A percentile compares a stretch with the other conserved stretches of the same genome.
These are phyloP conservation scores for Gonioctena quinquepunctata DNA, from an alignment of 1,140 invertebrate species.

Conservation along the genomic window DNA sequence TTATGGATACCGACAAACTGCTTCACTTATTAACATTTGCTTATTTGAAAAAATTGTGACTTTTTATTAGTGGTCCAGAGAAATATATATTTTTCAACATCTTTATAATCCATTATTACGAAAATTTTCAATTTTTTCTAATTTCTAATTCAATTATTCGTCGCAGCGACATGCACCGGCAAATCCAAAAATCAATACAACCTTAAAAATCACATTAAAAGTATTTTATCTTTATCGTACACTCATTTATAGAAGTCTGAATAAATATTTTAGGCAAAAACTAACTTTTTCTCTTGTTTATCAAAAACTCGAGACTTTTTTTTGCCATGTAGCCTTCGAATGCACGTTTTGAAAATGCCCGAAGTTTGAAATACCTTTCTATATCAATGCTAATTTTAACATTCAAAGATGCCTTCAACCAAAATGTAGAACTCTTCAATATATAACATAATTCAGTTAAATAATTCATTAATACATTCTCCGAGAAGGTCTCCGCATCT, in stretches of 20 bases:
- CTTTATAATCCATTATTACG: neutral
- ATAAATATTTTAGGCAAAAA: neutral
- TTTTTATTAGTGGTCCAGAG: neutral
- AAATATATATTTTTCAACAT: neutral
- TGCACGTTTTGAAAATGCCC: neutral
- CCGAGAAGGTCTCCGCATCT: too few relatives aligned
- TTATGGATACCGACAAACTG: too few relatives aligned
- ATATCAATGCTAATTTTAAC: neutral
- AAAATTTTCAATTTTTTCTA: neutral
- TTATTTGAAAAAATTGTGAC: neutral
- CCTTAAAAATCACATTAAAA: too few relatives aligned
- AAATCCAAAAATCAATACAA: too few relatives aligned
- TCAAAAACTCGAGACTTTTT: neutral
- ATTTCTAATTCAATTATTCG: too few relatives aligned
- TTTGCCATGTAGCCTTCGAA: neutral
- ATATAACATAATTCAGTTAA: neutral
- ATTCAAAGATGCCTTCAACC: neutral
- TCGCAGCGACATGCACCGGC: too few relatives aligned
- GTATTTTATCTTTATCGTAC: neutral
- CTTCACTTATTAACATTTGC: neutral
- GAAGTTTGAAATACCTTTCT: neutral
- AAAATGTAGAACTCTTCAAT: neutral
- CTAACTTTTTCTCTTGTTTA: slow-evolving; percentile 1
- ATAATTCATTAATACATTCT: neutral
- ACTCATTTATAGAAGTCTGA: neutral